phyloP scores from a whole-genome alignment of 2,113 vertebrate genomes.

The sheep (Ovis aries) region DNA sequence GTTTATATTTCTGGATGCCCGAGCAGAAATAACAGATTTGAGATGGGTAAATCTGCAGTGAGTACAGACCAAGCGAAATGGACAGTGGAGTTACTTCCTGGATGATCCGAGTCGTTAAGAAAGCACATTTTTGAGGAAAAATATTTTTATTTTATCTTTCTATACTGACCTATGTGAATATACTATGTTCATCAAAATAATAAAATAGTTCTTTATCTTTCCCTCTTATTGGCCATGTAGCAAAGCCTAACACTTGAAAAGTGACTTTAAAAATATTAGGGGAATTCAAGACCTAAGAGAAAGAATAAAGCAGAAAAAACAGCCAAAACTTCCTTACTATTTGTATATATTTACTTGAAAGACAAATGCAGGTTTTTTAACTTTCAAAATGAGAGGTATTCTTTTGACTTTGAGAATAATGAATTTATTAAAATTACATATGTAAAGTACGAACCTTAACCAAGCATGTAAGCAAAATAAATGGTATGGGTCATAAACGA shows the following conservation, averaged over 20 bases:
- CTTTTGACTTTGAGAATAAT: slow-evolving; percentile 27
- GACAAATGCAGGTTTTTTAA: slow-evolving; percentile 19
- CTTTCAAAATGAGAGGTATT: neutral
- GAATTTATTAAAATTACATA: slow-evolving; percentile 53
- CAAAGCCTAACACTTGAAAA: neutral
- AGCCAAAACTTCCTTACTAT: neutral
- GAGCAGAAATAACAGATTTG: neutral
- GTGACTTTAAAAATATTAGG: neutral
- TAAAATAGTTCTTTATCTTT: neutral
- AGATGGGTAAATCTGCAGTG: neutral
- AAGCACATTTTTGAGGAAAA: neutral
- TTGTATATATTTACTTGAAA: slow-evolving; percentile 26
- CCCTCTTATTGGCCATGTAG: neutral
- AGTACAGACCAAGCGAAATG: neutral
- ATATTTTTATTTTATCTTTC: slow-evolving; percentile 25
- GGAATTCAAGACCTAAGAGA: neutral
- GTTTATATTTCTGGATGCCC: neutral
- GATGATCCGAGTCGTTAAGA: neutral
- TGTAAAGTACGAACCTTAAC: slow-evolving; percentile 38
- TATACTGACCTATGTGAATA: neutral
- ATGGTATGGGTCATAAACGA: slow-evolving; percentile 31
- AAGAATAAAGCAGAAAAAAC: neutral
- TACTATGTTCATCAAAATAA: neutral
- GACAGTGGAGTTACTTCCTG: neutral
- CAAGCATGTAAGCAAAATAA: slow-evolving; percentile 31